Percentiles rank a stretch among this genome's conserved stretches.
Conservation (phyloP, 1,140 invertebrate genomes). For the Epicauta chinensis region DNA sequence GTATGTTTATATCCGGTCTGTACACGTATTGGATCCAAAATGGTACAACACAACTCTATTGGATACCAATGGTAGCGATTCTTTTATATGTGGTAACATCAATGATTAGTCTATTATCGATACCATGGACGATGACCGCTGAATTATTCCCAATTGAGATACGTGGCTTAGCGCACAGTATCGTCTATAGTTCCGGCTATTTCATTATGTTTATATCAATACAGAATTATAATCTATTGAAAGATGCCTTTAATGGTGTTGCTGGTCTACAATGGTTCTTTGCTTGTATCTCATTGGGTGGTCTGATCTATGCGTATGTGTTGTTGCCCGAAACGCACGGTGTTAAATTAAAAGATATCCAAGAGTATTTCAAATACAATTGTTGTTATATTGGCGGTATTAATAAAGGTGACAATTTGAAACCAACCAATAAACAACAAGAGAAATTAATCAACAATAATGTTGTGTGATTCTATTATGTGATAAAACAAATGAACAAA, state of each 20-base stretch:
- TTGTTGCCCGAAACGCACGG: constrained; percentile 66
- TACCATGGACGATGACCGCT: constrained; percentile 56
- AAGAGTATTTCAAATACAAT: constrained; percentile 52
- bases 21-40: constrained; percentile 45
- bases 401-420: too few relatives aligned
- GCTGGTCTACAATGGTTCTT: constrained; percentile 64
- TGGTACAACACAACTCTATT: constrained; percentile 24
- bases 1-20: constrained; percentile 49
- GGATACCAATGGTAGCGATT: constrained; percentile 40
- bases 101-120: constrained; percentile 51
- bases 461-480: too few relatives aligned
- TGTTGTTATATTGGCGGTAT: constrained; percentile 32
- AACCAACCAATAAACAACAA: too few relatives aligned
- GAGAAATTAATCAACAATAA: too few relatives aligned
- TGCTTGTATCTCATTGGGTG: constrained; percentile 52
- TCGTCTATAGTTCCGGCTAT: constrained; percentile 46
- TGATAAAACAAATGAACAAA: too few relatives aligned
- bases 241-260: constrained; percentile 46
- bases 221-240: constrained; percentile 46
- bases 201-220: constrained; percentile 50
- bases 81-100: constrained; percentile 50
- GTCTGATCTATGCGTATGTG: constrained; percentile 52
- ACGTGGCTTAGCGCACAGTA: constrained; percentile 48
- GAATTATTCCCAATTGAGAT: constrained; percentile 54
- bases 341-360: constrained; percentile 59